Percentiles rank a stretch among this genome's conserved stretches.
Conservation (phyloP, 2,797 vertebrate genomes). For the Gallinago solitaria region DNA sequence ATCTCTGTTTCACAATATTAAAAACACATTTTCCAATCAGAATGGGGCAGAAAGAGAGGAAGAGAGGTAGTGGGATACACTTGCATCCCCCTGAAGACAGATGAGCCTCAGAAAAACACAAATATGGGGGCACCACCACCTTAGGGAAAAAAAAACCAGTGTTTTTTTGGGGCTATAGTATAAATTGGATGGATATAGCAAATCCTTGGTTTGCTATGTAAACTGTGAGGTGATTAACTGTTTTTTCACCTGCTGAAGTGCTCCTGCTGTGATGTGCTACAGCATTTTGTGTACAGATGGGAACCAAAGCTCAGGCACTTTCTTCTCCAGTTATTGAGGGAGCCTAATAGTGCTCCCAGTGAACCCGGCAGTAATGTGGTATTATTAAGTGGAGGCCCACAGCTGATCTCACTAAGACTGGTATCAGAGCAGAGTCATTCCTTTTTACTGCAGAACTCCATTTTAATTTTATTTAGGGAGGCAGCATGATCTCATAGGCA, state of each 20-base stretch:
- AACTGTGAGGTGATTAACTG: background rate
- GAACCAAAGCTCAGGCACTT: background rate
- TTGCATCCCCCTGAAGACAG: background rate
- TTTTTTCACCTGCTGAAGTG: background rate
- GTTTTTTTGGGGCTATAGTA: accelerated
- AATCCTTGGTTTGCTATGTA: background rate
- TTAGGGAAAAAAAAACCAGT: background rate
- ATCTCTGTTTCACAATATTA: constrained; percentile 38
- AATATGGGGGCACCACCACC: background rate
- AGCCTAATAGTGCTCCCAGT: background rate
- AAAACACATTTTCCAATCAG: constrained; percentile 55
- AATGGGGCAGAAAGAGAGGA: background rate
- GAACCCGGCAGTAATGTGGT: background rate
- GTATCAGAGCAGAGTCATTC: constrained; percentile 28
- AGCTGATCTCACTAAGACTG: constrained; percentile 16
- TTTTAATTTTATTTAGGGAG: constrained; percentile 54
- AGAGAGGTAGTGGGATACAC: background rate
- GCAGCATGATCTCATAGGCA: constrained; percentile 53
- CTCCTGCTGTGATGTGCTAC: background rate
- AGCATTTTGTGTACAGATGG: background rate
- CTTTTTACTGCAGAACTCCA: constrained; percentile 21
- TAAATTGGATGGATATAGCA: background rate
- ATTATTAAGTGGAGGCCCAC: constrained; percentile 1
- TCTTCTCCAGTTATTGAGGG: background rate
- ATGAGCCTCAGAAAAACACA: background rate